Conservation (phyloP, 1,140 invertebrate species). For the Mesaphorura yosii region DNA sequence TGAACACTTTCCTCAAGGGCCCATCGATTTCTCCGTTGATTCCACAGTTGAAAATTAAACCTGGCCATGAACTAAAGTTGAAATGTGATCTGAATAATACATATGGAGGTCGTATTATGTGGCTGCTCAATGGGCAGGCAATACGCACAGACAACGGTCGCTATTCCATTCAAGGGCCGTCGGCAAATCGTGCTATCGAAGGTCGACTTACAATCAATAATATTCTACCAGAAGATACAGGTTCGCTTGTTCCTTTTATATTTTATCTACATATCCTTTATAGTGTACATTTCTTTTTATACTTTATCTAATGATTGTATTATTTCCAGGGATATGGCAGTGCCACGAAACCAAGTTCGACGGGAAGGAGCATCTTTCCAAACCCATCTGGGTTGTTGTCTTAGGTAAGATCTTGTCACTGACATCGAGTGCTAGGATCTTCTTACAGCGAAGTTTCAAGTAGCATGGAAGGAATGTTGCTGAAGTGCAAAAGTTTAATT, state of each 20-base stretch:
- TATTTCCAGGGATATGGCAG: conserved; percentile 33
- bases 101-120: conserved; percentile 29
- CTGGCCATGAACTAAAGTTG: conserved; percentile 30
- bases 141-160: conserved; percentile 31
- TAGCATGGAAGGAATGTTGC: no score
- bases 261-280: no score
- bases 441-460: no score
- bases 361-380: conserved; percentile 30
- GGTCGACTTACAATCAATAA: conserved; percentile 31
- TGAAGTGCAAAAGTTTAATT: not conserved
- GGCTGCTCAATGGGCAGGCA: conserved; percentile 27
- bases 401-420: conserved; percentile 26
- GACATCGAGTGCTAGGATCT: no score
- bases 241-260: no score
- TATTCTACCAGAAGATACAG: conserved; percentile 31
- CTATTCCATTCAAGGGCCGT: conserved; percentile 31
- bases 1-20: not conserved
- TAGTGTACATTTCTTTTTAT: no score
- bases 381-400: conserved; percentile 32
- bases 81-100: conserved; percentile 31
- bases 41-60: conserved; percentile 28
- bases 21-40: not conserved
- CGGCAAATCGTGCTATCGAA: conserved; percentile 25
- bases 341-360: conserved; percentile 32
- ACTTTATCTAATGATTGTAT: no score